Conservation (phyloP, 1,140 invertebrate genomes). For the Pogonus chalceus region DNA sequence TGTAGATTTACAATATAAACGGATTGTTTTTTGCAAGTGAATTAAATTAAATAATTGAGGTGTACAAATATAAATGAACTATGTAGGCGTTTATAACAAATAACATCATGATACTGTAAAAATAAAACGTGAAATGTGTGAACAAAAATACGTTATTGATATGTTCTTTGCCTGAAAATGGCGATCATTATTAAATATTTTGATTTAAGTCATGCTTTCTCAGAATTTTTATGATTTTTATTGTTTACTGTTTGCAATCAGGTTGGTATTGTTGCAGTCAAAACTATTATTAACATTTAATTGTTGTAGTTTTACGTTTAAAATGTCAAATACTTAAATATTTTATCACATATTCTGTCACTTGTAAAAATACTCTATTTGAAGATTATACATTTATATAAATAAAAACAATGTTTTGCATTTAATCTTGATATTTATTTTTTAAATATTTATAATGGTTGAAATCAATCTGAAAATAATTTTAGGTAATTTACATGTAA, state of each 20-base stretch:
- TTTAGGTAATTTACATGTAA: no score
- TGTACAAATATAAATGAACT: neutral
- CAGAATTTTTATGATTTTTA: conserved; percentile 3
- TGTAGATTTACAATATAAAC: conserved; percentile 1
- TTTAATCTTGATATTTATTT: no score
- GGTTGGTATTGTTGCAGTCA: neutral
- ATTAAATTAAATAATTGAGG: neutral
- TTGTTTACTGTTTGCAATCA: neutral
- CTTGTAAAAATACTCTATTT: no score
- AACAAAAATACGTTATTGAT: conserved; percentile 4
- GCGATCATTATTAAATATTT: conserved; percentile 6
- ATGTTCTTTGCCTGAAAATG: conserved; percentile 3
- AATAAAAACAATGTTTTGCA: no score
- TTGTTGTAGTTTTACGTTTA: no score
- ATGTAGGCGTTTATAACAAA: neutral
- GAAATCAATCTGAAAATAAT: no score
- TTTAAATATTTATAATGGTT: no score
- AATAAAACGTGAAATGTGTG: neutral
- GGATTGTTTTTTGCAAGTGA: neutral
- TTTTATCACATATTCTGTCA: no score
- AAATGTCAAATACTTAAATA: no score
- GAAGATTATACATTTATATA: no score
- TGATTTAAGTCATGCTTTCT: conserved; percentile 4
- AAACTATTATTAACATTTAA: no score
- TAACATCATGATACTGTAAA: neutral